These are phyloP conservation scores for Nemotelus pantherinus DNA, from an alignment of 2,888 invertebrate species.

Conservation along the genomic window DNA sequence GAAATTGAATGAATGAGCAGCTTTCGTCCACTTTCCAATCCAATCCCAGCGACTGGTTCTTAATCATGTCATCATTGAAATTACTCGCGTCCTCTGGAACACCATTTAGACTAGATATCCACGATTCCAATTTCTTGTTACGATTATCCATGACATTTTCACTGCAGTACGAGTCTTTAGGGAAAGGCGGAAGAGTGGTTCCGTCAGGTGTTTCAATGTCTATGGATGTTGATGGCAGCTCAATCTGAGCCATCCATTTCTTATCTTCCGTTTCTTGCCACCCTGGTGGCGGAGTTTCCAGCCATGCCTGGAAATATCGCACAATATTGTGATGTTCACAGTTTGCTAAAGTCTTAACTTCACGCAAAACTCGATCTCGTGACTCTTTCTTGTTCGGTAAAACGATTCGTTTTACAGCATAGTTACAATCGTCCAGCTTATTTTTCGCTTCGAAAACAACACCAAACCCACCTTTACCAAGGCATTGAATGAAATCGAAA, in stretches of 20 bases:
- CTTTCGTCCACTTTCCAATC: slow-evolving; percentile 56
- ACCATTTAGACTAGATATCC: slow-evolving; percentile 50
- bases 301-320: slow-evolving; percentile 95
- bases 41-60: slow-evolving; percentile 49
- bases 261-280: slow-evolving; percentile 88
- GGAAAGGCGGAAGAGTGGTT: slow-evolving; percentile 56
- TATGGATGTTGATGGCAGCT: slow-evolving; percentile 61
- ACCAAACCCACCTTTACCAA: slow-evolving; percentile 94
- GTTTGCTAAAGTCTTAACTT: slow-evolving; percentile 93
- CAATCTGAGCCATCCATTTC: slow-evolving; percentile 59
- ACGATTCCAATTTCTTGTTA: slow-evolving; percentile 50
- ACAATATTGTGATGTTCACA: slow-evolving; percentile 96
- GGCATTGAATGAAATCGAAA: slow-evolving; percentile 81
- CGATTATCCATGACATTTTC: slow-evolving; percentile 19
- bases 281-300: slow-evolving; percentile 87
- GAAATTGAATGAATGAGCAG: slow-evolving; percentile 59
- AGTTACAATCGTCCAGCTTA: slow-evolving; percentile 91
- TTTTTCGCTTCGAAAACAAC: slow-evolving; percentile 95
- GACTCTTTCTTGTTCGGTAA: slow-evolving; percentile 85
- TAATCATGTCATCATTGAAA: slow-evolving; percentile 49
- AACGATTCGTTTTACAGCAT: slow-evolving; percentile 94
- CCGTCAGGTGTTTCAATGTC: slow-evolving; percentile 63
- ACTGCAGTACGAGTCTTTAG: slow-evolving; percentile 25
- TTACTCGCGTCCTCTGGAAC: slow-evolving; percentile 36
- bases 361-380: slow-evolving; percentile 88